Base-by-base conservation (phyloP, 2,797 vertebrate genomes). In the Amniataba percoides region DNA sequence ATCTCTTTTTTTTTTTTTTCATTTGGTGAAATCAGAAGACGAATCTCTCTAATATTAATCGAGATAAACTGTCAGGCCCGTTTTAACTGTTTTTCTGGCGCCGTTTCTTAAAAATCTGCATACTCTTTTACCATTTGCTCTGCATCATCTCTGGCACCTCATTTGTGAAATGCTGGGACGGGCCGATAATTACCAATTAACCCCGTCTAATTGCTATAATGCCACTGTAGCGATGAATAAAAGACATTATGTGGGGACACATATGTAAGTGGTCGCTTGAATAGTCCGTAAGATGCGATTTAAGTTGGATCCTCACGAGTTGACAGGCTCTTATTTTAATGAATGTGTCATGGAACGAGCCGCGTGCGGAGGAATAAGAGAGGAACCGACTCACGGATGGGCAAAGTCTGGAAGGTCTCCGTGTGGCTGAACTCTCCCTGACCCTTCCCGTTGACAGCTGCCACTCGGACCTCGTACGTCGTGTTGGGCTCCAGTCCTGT, bases 381-480 rank as follows among this genome's bases (percentile, higher is more conserved):
- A 9, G 16, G 3, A 15, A 19, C 2, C 0, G 39, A 88, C 98
- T 97, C 88, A 99, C 98, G 96, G 87, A 99, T 98, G 83, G 98
- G 97, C 74, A 99, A 86, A 1, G 98, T 99, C 93, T 99, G 98
- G 92, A 99, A 99, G 87, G 93, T 95, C 92, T 99, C 97, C 0
- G 87, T 97, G 95, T 97, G 97, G 90, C 98, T 99, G 84, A 97
- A 98, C 77, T 98, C 98, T 46, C 98, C 98, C 95, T 97, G 97
- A 10, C 98, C 98, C 94, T 99, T 99, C 64, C 98, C 98, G 76
- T 99, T 99, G 81, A 99, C 96, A 10, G 98, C 98, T 14, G 98
- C 96, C 76, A 99, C 97, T 71, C 96, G 96, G 55, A 99, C 96
- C 94, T 99, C 98, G 1, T 99, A 99, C 1, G 98, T 99, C 0